These are phyloP conservation scores for Enteromius trimaculatus DNA, from an alignment of 2,797 vertebrate species.

Conservation along the genomic window DNA sequence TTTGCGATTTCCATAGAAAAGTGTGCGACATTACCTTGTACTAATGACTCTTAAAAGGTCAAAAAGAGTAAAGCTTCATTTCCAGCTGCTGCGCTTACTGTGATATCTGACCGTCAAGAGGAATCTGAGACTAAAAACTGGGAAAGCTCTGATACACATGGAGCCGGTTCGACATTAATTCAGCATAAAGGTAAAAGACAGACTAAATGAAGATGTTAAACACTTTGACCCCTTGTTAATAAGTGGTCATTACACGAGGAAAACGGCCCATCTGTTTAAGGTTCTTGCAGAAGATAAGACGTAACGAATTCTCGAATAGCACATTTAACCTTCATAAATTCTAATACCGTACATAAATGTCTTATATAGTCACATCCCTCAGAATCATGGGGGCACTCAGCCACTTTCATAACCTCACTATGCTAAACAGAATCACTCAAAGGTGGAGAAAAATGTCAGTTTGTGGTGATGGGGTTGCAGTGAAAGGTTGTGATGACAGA, in stretches of 20 bases:
- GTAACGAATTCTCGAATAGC: constrained; percentile 41
- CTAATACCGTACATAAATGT: constrained; percentile 45
- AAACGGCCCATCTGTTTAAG: constrained; percentile 52
- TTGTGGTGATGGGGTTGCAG: constrained; percentile 24
- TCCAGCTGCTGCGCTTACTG: neutral
- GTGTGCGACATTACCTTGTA: constrained; percentile 4
- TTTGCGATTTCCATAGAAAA: constrained; percentile 7
- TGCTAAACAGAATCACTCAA: constrained; percentile 51
- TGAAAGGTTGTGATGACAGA: constrained; percentile 54
- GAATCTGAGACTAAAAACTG: constrained; percentile 3
- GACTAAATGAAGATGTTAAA: constrained; percentile 51
- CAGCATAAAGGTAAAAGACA: constrained; percentile 8
- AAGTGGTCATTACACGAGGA: constrained; percentile 50
- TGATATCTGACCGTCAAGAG: neutral
- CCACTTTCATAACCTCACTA: constrained; percentile 39
- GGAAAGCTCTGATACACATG: constrained; percentile 24
- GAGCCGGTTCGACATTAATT: neutral
- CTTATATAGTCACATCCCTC: constrained; percentile 41
- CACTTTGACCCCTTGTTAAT: constrained; percentile 46
- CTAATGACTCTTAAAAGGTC: constrained; percentile 36
- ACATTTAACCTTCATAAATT: constrained; percentile 48
- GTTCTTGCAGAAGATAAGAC: constrained; percentile 45
- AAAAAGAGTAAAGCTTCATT: constrained; percentile 19
- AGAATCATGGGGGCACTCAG: constrained; percentile 47
- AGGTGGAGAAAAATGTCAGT: constrained; percentile 30